A percentile compares a stretch with the other conserved stretches of the same genome.
These are phyloP conservation scores for Papilio dardanus DNA, from an alignment of 1,140 invertebrate species.

Conservation along the genomic window DNA sequence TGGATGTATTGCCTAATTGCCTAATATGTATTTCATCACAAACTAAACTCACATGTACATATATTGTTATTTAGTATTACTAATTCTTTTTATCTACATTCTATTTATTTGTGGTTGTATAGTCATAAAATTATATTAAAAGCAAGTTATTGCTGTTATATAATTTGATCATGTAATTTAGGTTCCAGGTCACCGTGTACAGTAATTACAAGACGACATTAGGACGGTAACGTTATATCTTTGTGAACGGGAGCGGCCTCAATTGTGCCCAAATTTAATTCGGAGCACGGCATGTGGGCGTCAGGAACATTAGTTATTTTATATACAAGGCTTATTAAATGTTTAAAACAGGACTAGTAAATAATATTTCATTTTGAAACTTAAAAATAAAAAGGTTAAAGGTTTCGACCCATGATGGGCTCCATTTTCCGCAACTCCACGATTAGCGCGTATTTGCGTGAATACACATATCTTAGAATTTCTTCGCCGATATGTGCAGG, in stretches of 20 bases:
- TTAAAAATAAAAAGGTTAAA: neutral
- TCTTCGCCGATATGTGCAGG: too few relatives aligned
- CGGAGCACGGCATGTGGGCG: conserved; percentile 15
- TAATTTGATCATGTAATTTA: neutral
- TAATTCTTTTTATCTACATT: too few relatives aligned
- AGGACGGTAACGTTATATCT: conserved; percentile 9
- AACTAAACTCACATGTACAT: too few relatives aligned
- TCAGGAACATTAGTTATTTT: neutral
- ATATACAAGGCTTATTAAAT: neutral
- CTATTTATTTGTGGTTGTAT: too few relatives aligned
- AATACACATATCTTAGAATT: too few relatives aligned
- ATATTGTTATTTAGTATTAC: too few relatives aligned
- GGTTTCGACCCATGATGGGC: too few relatives aligned
- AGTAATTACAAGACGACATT: conserved; percentile 13
- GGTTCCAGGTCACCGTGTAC: neutral
- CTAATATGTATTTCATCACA: too few relatives aligned
- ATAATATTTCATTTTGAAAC: neutral
- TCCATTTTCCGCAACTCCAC: too few relatives aligned
- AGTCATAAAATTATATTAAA: neutral
- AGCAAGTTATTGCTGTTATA: neutral
- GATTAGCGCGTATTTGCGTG: too few relatives aligned
- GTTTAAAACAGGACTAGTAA: neutral
- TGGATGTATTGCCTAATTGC: too few relatives aligned
- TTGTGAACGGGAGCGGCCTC: conserved; percentile 2
- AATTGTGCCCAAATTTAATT: conserved; percentile 28